Conservation (phyloP, 2,113 vertebrate species). For the Lasiurus cinereus region DNA sequence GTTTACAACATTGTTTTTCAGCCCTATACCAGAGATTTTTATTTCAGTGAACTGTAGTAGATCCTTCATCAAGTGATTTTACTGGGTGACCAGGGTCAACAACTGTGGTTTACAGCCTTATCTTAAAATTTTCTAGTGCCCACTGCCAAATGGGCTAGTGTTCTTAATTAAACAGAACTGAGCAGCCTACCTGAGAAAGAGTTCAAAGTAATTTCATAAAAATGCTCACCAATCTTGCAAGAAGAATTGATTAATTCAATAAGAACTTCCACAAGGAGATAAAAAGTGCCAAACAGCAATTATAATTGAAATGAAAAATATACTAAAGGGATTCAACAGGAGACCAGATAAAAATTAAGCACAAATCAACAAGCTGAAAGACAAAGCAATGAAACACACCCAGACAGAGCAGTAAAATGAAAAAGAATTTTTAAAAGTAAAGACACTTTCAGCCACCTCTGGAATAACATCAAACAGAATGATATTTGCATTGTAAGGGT, state of each 20-base stretch:
- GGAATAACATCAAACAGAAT: not conserved
- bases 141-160: not conserved
- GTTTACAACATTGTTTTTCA: not conserved
- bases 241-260: not conserved
- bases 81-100: not conserved
- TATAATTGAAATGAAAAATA: not conserved
- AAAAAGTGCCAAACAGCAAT: not conserved
- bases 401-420: not conserved
- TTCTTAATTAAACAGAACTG: not conserved
- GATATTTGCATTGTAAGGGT: not conserved
- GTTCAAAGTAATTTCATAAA: not conserved
- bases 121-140: not conserved
- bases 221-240: not conserved
- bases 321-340: not conserved
- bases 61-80: not conserved
- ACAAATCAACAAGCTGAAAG: not conserved
- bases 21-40: not conserved
- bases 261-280: not conserved
- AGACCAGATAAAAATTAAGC: not conserved
- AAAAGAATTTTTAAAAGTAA: not conserved
- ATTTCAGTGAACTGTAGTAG: not conserved
- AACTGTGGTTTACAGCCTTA: conserved; percentile 1
- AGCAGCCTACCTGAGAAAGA: not conserved
- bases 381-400: not conserved
- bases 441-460: not conserved